These are phyloP conservation scores for Hippocampus guttulatus DNA, from an alignment of 2,113 vertebrate species.

Conservation along the genomic window DNA sequence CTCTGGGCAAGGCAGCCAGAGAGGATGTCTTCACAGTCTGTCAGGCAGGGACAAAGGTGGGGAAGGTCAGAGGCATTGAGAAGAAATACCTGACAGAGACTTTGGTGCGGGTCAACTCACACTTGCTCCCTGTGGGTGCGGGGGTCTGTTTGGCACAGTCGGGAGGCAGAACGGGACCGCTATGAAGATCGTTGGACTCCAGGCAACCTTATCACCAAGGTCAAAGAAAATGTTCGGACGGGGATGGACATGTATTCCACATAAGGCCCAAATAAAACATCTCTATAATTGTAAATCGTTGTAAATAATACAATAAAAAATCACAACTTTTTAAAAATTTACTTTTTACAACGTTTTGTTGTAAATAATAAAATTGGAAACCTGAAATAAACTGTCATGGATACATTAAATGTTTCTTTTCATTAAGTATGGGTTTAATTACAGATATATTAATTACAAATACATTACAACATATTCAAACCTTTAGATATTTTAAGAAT, in stretches of 20 bases:
- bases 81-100: not conserved
- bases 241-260: no score
- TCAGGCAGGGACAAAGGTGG: not conserved
- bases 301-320: not conserved
- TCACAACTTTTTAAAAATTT: no score
- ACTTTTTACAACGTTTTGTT: no score
- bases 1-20: not conserved
- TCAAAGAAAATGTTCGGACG: not conserved
- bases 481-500: no score
- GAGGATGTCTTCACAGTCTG: not conserved
- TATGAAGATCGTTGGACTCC: not conserved
- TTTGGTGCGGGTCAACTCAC: not conserved
- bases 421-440: no score
- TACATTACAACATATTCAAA: no score
- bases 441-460: no score
- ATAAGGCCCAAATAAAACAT: no score
- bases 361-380: no score
- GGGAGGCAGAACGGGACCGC: not conserved
- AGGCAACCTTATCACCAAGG: not conserved
- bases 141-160: not conserved
- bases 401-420: no score
- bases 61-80: not conserved
- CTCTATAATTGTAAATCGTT: no score
- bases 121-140: not conserved
- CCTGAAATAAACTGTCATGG: no score